Conservation (phyloP, 2,888 invertebrate genomes). For the Tinea trinotella region DNA sequence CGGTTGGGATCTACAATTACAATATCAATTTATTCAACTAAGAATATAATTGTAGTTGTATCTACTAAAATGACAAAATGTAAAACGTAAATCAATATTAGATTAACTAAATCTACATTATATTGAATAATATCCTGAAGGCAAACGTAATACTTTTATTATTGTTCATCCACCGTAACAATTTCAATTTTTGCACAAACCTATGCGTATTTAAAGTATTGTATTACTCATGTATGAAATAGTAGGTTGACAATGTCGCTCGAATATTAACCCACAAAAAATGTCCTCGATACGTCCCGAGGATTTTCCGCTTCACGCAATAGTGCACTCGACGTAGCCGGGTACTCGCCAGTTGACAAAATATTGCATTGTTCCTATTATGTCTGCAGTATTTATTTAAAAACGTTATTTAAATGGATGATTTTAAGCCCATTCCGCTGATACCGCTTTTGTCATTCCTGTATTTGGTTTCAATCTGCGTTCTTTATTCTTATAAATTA, state of each 20-base stretch:
- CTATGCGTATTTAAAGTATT: conserved; percentile 70
- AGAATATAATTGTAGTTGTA: too few species aligned
- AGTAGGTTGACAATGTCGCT: conserved; percentile 70
- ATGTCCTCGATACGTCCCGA: conserved; percentile 68
- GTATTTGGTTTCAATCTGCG: not conserved
- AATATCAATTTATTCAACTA: too few species aligned
- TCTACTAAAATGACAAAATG: not conserved
- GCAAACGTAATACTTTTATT: conserved; percentile 41
- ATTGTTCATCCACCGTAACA: conserved; percentile 58
- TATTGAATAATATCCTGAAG: not conserved
- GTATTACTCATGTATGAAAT: conserved; percentile 70
- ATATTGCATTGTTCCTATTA: conserved; percentile 73
- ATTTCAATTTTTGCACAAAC: conserved; percentile 72
- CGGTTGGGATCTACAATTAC: too few species aligned
- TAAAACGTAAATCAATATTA: conserved; percentile 6
- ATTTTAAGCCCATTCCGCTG: conserved; percentile 65
- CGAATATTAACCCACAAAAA: conserved; percentile 72
- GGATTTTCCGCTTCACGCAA: conserved; percentile 73
- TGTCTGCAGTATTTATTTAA: conserved; percentile 69
- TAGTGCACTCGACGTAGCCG: conserved; percentile 61
- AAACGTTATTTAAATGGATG: conserved; percentile 72
- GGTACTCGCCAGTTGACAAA: conserved; percentile 69
- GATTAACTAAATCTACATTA: not conserved
- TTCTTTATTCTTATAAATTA: not conserved
- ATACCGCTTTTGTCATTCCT: conserved; percentile 51